These are phyloP conservation scores for Drosophila kanekoi DNA, from an alignment of 2,888 invertebrate genomes.

Conservation along the genomic window DNA sequence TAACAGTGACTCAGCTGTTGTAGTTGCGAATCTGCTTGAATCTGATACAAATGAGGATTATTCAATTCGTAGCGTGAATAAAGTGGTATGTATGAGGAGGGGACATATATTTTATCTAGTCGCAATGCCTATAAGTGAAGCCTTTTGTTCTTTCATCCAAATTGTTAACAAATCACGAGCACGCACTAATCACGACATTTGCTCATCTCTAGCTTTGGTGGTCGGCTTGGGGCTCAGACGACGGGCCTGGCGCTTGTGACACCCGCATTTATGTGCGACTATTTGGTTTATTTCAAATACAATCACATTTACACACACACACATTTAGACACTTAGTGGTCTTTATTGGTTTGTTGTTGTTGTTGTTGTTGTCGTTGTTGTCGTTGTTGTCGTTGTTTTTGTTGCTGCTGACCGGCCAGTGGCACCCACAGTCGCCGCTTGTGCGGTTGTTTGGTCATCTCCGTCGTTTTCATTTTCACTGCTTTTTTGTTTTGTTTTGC, in stretches of 20 bases:
- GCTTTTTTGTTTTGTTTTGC: constrained; percentile 36
- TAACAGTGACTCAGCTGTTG: too few relatives aligned
- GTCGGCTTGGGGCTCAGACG: not conserved
- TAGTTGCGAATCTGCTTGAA: too few relatives aligned
- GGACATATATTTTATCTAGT: too few relatives aligned
- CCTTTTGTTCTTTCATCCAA: not conserved
- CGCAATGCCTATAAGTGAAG: too few relatives aligned
- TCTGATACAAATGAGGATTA: too few relatives aligned
- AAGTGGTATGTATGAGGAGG: too few relatives aligned
- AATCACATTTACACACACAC: constrained; percentile 70
- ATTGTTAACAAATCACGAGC: not conserved
- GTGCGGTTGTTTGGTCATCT: constrained; percentile 72
- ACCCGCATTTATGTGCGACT: constrained; percentile 82
- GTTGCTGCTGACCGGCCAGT: constrained; percentile 41
- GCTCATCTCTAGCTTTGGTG: constrained; percentile 29
- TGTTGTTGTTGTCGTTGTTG: constrained; percentile 31
- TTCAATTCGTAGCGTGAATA: too few relatives aligned
- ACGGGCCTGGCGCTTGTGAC: constrained; percentile 51
- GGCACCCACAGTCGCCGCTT: constrained; percentile 74
- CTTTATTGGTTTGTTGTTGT: constrained; percentile 73
- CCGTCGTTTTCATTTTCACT: constrained; percentile 33
- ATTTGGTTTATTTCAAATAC: constrained; percentile 81
- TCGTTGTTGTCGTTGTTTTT: constrained; percentile 22
- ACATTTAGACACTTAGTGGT: constrained; percentile 80
- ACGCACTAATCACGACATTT: not conserved